These are phyloP conservation scores for Gymnopithys bicolor DNA, from an alignment of 2,797 vertebrate species.

Conservation along the genomic window DNA sequence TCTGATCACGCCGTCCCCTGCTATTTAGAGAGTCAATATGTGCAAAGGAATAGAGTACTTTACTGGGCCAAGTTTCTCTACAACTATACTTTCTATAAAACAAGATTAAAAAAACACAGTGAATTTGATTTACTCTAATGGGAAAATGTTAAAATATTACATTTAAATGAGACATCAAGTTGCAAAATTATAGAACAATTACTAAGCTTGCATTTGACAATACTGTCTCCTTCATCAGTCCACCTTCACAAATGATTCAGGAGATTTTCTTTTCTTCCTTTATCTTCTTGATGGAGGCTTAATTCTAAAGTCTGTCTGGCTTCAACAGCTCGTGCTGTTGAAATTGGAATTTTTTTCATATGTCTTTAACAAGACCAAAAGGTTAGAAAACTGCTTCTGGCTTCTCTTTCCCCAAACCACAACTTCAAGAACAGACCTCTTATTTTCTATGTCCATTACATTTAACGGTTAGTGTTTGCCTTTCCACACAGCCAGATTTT, in stretches of 20 bases:
- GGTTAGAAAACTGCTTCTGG: not conserved
- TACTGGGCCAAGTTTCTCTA: not conserved
- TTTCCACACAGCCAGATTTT: not conserved
- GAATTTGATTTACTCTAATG: not conserved
- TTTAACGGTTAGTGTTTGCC: not conserved
- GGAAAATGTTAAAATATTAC: not conserved
- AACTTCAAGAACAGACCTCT: not conserved
- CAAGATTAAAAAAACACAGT: not conserved
- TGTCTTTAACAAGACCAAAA: not conserved
- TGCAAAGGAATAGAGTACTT: not conserved
- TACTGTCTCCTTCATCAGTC: not conserved
- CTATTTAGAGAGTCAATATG: not conserved
- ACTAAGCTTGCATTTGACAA: not conserved
- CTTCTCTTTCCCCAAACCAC: not conserved
- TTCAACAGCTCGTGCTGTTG: not conserved
- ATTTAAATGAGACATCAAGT: not conserved
- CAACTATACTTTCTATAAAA: not conserved
- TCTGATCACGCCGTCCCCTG: not conserved
- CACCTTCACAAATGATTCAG: not conserved
- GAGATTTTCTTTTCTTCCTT: not conserved
- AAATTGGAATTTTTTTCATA: not conserved
- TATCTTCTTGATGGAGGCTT: fast-evolving
- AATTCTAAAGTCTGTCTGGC: not conserved
- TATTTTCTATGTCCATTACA: not conserved
- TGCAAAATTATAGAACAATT: not conserved